Percentiles rank a stretch among this genome's conserved stretches.
Evolutionary conservation across 2,113 vertebrate genomes (phyloP).

Genomic region (Periophthalmodon schlosseri): DNA sequence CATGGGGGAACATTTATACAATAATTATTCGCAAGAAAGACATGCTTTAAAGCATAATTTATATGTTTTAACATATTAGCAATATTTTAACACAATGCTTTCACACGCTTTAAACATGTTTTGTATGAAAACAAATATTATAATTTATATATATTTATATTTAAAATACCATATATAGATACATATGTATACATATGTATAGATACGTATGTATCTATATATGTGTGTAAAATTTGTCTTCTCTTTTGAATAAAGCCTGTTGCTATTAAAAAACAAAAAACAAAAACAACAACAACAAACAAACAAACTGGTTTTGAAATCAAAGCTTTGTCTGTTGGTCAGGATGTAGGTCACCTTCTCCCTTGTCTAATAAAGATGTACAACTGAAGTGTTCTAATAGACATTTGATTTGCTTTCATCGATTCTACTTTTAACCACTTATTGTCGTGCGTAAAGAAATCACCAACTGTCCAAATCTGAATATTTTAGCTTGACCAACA

Average conservation of each 20-base stretch:
- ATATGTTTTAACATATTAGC: neutral
- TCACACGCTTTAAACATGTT: neutral
- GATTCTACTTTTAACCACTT: neutral
- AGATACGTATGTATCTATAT: too few species aligned
- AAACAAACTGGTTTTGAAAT: neutral
- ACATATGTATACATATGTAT: too few species aligned
- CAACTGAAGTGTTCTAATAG: neutral
- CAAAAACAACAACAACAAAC: too few species aligned
- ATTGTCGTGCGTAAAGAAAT: neutral
- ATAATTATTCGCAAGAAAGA: neutral
- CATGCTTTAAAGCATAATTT: neutral
- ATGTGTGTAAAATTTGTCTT: neutral
- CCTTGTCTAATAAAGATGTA: neutral
- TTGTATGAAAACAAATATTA: too few species aligned
- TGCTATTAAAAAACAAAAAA: neutral
- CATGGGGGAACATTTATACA: neutral
- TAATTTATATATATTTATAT: too few species aligned
- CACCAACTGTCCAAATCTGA: neutral
- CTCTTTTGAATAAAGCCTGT: neutral
- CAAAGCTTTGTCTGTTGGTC: neutral
- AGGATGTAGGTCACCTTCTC: slow-evolving; percentile 1
- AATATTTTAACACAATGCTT: neutral
- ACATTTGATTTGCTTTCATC: neutral
- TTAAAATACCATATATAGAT: too few species aligned
- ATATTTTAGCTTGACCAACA: neutral